phyloP scores from a whole-genome alignment of 2,797 vertebrate species.

The Vipera latastei region DNA sequence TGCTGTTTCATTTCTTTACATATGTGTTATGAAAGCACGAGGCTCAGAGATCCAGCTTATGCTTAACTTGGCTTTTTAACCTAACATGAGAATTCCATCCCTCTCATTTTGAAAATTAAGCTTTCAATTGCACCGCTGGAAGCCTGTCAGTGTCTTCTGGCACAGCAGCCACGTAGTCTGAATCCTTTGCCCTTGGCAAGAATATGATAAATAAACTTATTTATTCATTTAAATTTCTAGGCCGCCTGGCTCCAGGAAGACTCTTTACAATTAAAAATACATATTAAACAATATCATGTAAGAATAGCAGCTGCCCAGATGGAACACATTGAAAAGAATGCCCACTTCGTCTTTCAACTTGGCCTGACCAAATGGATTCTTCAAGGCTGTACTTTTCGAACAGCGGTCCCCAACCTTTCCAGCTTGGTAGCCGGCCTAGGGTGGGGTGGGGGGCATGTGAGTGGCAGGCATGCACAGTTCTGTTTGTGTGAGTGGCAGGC shows the following conservation, averaged over 20 bases:
- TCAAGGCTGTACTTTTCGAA: not conserved
- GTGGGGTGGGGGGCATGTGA: no score
- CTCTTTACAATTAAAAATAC: not conserved
- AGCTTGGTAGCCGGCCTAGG: no score
- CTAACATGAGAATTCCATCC: fast-evolving
- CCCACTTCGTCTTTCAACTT: not conserved
- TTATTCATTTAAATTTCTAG: not conserved
- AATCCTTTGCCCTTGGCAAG: not conserved
- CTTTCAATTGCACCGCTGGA: not conserved
- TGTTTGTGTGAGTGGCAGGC: no score
- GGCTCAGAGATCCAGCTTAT: constrained; percentile 9
- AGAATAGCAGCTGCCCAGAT: not conserved
- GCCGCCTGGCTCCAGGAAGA: not conserved
- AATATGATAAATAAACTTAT: not conserved
- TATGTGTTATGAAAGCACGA: constrained; percentile 19
- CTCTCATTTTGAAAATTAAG: not conserved
- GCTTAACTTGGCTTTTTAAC: constrained; percentile 43
- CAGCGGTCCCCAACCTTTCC: no score
- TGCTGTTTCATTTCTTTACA: constrained; percentile 4
- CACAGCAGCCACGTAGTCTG: not conserved
- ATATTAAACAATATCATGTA: not conserved
- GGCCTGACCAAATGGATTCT: not conserved
- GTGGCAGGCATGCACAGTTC: no score
- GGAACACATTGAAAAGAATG: not conserved
- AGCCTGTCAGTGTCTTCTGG: constrained; percentile 5